A percentile compares a stretch with the other conserved stretches of the same genome.
These are phyloP conservation scores for Trachemys scripta DNA, from an alignment of 2,113 vertebrate species.

Conservation along the genomic window DNA sequence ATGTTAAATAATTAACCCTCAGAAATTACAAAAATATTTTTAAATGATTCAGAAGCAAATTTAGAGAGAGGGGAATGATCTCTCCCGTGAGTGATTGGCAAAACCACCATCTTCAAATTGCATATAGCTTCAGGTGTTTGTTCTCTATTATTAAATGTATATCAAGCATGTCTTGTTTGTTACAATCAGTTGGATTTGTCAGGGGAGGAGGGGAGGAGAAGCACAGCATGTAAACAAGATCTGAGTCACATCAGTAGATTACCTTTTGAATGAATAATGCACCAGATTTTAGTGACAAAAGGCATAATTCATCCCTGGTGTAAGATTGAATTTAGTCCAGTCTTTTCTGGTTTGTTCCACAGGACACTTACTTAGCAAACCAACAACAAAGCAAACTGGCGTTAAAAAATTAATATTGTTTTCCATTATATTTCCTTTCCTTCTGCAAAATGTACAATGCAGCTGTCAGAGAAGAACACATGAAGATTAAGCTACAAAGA, in stretches of 20 bases:
- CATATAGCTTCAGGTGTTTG: background rate
- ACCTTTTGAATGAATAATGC: background rate
- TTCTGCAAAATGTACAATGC: background rate
- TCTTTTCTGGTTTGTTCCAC: background rate
- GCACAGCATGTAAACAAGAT: background rate
- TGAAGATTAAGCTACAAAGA: background rate
- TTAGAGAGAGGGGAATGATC: background rate
- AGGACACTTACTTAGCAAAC: background rate
- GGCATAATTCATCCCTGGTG: background rate
- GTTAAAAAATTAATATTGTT: background rate
- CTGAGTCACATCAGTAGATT: background rate
- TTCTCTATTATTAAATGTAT: background rate
- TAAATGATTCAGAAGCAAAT: background rate
- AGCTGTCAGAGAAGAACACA: background rate
- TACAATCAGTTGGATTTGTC: background rate
- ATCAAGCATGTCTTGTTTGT: background rate
- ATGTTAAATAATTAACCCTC: constrained; percentile 9
- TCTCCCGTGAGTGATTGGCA: background rate
- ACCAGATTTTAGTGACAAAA: background rate
- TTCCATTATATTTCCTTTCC: background rate
- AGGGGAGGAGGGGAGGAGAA: background rate
- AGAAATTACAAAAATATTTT: constrained; percentile 2
- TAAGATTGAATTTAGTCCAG: background rate
- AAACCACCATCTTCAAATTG: background rate
- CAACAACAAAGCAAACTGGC: background rate